Evolutionary conservation across 1,140 invertebrate genomes (phyloP).

Genomic region (Ganaspis sp.): DNA sequence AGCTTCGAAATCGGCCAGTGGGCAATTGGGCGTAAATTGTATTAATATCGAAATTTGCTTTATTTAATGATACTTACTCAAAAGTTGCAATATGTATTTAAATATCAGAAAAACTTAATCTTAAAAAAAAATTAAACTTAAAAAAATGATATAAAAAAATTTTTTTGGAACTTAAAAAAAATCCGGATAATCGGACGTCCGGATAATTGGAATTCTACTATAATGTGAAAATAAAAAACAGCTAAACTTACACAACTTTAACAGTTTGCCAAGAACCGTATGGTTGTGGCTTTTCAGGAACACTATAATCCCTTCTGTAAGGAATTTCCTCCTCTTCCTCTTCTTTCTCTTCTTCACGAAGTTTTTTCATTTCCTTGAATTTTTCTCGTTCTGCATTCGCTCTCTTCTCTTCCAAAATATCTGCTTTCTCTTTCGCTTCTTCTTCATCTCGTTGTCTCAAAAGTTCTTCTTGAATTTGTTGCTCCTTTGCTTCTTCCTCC

Average conservation of each 20-base stretch:
- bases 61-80: no score
- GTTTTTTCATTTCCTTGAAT: constrained; percentile 73
- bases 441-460: constrained; percentile 77
- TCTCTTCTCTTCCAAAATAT: constrained; percentile 70
- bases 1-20: no score
- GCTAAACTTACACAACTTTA: constrained; percentile 73
- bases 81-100: no score
- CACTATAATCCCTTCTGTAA: constrained; percentile 73
- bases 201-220: no score
- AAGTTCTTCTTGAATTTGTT: constrained; percentile 72
- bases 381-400: constrained; percentile 72
- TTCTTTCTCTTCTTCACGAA: constrained; percentile 57
- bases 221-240: no score
- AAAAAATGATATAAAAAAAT: no score
- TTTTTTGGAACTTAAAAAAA: no score
- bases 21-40: no score
- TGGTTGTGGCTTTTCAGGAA: constrained; percentile 76
- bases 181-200: no score
- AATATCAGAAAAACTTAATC: no score
- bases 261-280: constrained; percentile 82
- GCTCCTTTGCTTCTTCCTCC: constrained; percentile 71
- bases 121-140: no score
- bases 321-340: constrained; percentile 72
- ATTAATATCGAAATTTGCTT: no score
- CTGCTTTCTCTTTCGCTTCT: constrained; percentile 67